These are phyloP conservation scores for Cryptocephalus moraei DNA, from an alignment of 2,888 invertebrate genomes.

Conservation along the genomic window DNA sequence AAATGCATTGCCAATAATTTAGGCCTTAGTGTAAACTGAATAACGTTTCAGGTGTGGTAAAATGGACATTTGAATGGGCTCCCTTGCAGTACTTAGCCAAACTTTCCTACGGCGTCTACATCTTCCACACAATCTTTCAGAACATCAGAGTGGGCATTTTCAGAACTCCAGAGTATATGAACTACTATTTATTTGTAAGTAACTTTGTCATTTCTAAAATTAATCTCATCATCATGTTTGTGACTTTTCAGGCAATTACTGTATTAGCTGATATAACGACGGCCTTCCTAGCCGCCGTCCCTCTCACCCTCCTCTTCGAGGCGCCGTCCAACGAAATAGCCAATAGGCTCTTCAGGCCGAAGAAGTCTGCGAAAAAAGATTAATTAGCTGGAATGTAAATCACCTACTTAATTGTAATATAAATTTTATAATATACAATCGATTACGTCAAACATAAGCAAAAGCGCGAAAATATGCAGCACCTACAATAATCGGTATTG, in stretches of 20 bases:
- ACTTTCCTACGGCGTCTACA: slow-evolving; percentile 10
- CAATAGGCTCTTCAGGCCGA: slow-evolving; percentile 6
- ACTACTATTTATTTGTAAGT: slow-evolving; percentile 9
- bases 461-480: no score
- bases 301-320: slow-evolving; percentile 11
- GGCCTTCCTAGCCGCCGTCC: slow-evolving; percentile 8
- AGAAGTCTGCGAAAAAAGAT: neutral
- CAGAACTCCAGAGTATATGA: slow-evolving; percentile 5
- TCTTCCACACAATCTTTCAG: slow-evolving; percentile 9
- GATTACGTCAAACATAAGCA: no score
- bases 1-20: no score
- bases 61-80: slow-evolving; percentile 6
- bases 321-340: slow-evolving; percentile 12
- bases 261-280: slow-evolving; percentile 5
- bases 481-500: no score
- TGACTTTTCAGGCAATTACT: slow-evolving; percentile 1
- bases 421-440: no score
- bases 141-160: slow-evolving; percentile 7
- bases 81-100: slow-evolving; percentile 8
- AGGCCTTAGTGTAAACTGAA: no score
- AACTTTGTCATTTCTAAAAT: neutral
- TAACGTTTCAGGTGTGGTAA: slow-evolving; percentile 5
- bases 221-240: neutral
- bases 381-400: neutral
- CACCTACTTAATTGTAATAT: no score